Evolutionary conservation across 2,113 vertebrate species (phyloP).

Genomic region (Anarrhichthys ocellatus): DNA sequence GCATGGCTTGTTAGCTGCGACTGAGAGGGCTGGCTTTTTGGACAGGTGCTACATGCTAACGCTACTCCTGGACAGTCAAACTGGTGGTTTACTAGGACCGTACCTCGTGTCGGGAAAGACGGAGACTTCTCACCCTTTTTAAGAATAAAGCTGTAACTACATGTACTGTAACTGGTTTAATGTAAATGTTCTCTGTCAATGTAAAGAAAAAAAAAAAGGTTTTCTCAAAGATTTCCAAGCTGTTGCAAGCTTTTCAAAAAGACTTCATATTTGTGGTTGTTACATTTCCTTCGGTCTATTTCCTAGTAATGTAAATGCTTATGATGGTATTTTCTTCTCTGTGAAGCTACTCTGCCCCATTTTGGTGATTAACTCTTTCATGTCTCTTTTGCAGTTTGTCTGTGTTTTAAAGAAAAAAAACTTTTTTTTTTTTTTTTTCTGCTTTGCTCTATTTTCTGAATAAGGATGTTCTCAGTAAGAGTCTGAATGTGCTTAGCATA

Average conservation of each 20-base stretch:
- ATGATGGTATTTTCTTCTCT: conserved; percentile 42
- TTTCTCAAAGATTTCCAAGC: conserved; percentile 54
- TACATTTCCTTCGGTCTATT: conserved; percentile 56
- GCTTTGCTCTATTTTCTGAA: conserved; percentile 32
- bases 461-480: conserved; percentile 12
- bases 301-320: conserved; percentile 55
- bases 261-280: conserved; percentile 51
- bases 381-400: conserved; percentile 32
- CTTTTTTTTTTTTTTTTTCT: background rate
- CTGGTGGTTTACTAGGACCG: background rate
- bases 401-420: conserved; percentile 8
- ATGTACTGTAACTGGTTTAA: conserved; percentile 51
- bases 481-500: conserved; percentile 49
- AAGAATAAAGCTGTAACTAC: conserved; percentile 49
- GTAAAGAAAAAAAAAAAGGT: conserved; percentile 46
- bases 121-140: conserved; percentile 27
- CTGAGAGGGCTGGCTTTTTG: background rate
- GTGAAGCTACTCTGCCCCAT: conserved; percentile 45
- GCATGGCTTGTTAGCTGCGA: conserved; percentile 3
- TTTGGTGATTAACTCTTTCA: conserved; percentile 49
- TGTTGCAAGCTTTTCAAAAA: conserved; percentile 55
- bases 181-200: conserved; percentile 67
- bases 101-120: background rate
- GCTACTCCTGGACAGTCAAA: background rate
- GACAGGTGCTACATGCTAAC: conserved; percentile 29